These are phyloP conservation scores for Selene dorsalis DNA, from an alignment of 2,797 vertebrate species.

Conservation along the genomic window DNA sequence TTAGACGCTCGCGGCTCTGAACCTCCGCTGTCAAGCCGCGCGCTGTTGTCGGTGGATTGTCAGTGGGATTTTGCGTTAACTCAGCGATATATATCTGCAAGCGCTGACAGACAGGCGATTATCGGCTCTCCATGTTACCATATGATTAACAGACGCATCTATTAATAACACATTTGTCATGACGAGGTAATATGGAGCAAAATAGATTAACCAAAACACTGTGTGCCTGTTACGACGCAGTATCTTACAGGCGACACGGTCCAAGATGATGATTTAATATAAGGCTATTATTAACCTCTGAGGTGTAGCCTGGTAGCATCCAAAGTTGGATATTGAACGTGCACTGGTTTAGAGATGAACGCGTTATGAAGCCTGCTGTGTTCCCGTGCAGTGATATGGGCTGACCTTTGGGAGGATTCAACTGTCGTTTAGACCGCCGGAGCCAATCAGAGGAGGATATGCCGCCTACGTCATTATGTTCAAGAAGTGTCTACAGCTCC, in stretches of 20 bases:
- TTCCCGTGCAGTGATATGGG: neutral
- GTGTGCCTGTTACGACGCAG: neutral
- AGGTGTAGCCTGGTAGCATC: too few species aligned
- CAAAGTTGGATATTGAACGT: too few species aligned
- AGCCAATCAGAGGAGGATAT: conserved; percentile 55
- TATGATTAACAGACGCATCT: conserved; percentile 16
- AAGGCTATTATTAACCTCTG: neutral
- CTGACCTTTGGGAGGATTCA: conserved; percentile 35
- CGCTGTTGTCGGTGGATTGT: conserved; percentile 28
- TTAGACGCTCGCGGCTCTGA: conserved; percentile 56
- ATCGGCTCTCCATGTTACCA: conserved; percentile 16
- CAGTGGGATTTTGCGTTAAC: conserved; percentile 20
- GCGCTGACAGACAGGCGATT: conserved; percentile 52
- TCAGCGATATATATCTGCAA: neutral
- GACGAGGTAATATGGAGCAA: neutral
- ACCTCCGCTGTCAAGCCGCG: conserved; percentile 12
- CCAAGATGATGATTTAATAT: neutral
- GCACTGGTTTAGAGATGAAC: neutral
- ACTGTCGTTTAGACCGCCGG: neutral
- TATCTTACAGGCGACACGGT: neutral
- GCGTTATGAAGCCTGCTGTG: neutral
- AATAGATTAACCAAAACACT: neutral
- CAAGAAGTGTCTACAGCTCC: neutral
- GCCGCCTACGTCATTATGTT: conserved; percentile 20
- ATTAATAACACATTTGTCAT: conserved; percentile 31